Conservation (phyloP, 2,797 vertebrate species). For the Orientallactaga sibirica region DNA sequence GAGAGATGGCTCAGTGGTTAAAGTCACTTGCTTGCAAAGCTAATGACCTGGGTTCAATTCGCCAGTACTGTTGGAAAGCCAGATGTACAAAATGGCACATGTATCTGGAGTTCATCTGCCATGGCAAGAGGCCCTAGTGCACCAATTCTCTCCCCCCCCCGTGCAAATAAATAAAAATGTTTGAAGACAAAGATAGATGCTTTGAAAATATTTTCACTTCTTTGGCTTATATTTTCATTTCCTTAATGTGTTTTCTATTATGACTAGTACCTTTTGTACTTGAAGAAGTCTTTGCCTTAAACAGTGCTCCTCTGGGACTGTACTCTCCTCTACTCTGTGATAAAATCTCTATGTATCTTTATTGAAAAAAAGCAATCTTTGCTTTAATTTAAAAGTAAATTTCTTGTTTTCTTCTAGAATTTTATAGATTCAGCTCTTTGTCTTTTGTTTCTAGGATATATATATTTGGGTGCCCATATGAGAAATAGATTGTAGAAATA, state of each 20-base stretch:
- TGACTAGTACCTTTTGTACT: conserved; percentile 8
- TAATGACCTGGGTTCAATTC: too few species aligned
- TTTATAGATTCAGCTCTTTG: neutral
- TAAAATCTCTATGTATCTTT: neutral
- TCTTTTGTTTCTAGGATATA: neutral
- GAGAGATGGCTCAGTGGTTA: too few species aligned
- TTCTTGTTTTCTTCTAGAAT: neutral
- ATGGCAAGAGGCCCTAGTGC: too few species aligned
- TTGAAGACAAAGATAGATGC: neutral
- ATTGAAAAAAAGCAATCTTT: neutral
- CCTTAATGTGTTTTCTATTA: neutral
- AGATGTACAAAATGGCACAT: too few species aligned
- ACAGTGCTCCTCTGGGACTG: neutral
- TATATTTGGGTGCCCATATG: too few species aligned
- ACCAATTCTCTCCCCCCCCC: too few species aligned
- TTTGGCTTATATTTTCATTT: conserved; percentile 26
- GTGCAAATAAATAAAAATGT: neutral
- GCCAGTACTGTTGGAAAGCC: too few species aligned
- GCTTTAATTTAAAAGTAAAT: neutral
- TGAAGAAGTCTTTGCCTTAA: conserved; percentile 31
- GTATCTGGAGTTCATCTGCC: too few species aligned
- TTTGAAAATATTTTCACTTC: conserved; percentile 52
- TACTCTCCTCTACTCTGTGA: neutral
- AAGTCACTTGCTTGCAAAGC: too few species aligned
- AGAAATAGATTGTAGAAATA: too few species aligned